phyloP scores from a whole-genome alignment of 1,140 invertebrate genomes.

The Calosoma granatense region DNA sequence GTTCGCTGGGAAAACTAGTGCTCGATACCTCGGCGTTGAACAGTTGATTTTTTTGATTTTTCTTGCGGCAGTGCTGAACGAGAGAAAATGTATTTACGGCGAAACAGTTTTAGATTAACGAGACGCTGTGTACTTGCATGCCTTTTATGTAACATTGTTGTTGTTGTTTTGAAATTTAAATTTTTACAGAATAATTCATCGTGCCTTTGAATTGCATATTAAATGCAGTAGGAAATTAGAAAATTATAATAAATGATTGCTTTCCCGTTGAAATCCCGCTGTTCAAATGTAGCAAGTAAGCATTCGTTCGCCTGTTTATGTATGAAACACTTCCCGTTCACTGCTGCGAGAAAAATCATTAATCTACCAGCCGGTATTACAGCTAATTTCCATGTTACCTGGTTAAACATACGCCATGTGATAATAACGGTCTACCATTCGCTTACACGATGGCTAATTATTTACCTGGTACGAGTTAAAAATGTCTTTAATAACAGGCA shows the following conservation, averaged over 20 bases:
- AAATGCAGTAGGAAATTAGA: neutral
- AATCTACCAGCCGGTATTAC: neutral
- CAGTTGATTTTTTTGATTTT: too few relatives aligned
- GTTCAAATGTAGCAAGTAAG: neutral
- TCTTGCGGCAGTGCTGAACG: too few relatives aligned
- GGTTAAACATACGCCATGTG: neutral
- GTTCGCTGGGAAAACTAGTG: too few relatives aligned
- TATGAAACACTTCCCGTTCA: neutral
- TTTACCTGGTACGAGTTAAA: too few relatives aligned
- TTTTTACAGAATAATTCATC: neutral
- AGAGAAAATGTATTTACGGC: too few relatives aligned
- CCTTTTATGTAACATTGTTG: neutral
- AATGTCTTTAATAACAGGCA: too few relatives aligned
- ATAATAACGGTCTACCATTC: neutral
- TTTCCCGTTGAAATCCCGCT: neutral
- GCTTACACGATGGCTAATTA: too few relatives aligned
- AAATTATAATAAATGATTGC: neutral
- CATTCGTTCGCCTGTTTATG: neutral
- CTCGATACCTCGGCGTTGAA: too few relatives aligned
- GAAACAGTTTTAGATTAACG: too few relatives aligned
- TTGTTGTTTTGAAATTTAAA: neutral
- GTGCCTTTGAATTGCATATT: neutral
- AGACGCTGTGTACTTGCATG: neutral
- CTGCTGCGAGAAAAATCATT: neutral
- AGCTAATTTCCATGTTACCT: neutral